These are phyloP conservation scores for Nowickia ferox DNA, from an alignment of 2,888 invertebrate species.

Conservation along the genomic window DNA sequence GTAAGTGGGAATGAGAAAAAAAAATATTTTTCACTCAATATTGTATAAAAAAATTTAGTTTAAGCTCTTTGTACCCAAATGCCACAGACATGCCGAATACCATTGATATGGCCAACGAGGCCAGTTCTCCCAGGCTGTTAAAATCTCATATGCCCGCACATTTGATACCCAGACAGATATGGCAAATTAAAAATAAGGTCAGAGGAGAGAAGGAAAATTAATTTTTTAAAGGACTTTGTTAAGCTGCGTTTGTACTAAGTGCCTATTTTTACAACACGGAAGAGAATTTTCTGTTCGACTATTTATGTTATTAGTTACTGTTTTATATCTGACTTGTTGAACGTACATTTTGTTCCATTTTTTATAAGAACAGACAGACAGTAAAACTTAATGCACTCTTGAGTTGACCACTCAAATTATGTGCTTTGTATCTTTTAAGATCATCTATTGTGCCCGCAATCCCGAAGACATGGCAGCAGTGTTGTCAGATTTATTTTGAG, in stretches of 20 bases:
- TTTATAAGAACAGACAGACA: too few relatives aligned
- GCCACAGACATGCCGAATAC: slow-evolving; percentile 4
- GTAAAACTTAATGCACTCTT: too few relatives aligned
- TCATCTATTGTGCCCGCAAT: slow-evolving; percentile 92
- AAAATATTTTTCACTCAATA: background rate
- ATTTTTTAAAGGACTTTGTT: background rate
- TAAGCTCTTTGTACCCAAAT: slow-evolving; percentile 9
- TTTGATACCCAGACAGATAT: slow-evolving; percentile 74
- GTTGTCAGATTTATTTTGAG: too few relatives aligned
- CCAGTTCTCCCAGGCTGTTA: slow-evolving; percentile 72
- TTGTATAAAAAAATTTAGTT: slow-evolving; percentile 3
- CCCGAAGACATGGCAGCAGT: slow-evolving; percentile 92
- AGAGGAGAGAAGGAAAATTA: background rate
- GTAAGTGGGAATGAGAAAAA: slow-evolving; percentile 60
- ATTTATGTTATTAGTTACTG: too few relatives aligned
- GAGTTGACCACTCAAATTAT: too few relatives aligned
- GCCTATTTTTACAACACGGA: too few relatives aligned
- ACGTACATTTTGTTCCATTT: too few relatives aligned
- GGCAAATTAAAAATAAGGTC: slow-evolving; percentile 75
- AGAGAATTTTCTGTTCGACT: too few relatives aligned
- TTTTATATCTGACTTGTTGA: too few relatives aligned
- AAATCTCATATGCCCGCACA: slow-evolving; percentile 76
- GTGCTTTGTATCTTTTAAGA: slow-evolving; percentile 79
- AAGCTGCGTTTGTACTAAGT: too few relatives aligned
- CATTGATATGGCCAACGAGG: slow-evolving; percentile 34